These are phyloP conservation scores for Oophaga pumilio DNA, from an alignment of 2,113 vertebrate genomes.

Conservation along the genomic window DNA sequence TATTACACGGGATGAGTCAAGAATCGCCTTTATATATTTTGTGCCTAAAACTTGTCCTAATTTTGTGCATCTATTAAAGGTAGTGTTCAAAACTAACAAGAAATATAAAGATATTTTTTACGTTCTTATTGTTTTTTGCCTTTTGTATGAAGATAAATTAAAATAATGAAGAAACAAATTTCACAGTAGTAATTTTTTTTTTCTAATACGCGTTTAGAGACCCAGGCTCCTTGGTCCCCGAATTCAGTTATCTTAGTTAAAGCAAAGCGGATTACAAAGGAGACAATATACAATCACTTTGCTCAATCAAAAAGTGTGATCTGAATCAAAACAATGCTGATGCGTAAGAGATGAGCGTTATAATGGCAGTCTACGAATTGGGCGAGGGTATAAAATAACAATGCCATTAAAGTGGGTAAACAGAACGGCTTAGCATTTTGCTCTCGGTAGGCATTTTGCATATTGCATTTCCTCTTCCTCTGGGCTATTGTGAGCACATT, in stretches of 20 bases:
- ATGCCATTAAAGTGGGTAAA: not conserved
- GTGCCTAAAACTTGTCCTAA: too few relatives aligned
- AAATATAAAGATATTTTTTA: too few relatives aligned
- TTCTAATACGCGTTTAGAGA: too few relatives aligned
- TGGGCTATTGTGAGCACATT: conserved; percentile 52
- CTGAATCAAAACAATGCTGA: not conserved
- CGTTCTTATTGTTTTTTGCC: too few relatives aligned
- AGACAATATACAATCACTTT: not conserved
- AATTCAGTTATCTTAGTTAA: too few relatives aligned
- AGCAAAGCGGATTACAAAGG: not conserved
- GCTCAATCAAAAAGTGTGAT: not conserved
- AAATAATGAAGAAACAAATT: too few relatives aligned
- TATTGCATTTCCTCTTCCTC: conserved; percentile 39
- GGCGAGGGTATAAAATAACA: not conserved
- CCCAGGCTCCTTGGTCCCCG: too few relatives aligned
- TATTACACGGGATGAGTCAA: not conserved
- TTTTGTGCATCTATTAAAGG: too few relatives aligned
- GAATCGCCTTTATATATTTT: too few relatives aligned
- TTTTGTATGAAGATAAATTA: too few relatives aligned
- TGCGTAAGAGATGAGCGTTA: not conserved
- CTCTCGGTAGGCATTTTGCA: conserved; percentile 22
- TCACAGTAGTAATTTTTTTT: too few relatives aligned
- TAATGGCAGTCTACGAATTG: not conserved
- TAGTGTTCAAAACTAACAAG: too few relatives aligned
- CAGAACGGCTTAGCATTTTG: conserved; percentile 17